Evolutionary conservation across 2,797 vertebrate genomes (phyloP).

Genomic region (Oreochromis mossambicus): DNA sequence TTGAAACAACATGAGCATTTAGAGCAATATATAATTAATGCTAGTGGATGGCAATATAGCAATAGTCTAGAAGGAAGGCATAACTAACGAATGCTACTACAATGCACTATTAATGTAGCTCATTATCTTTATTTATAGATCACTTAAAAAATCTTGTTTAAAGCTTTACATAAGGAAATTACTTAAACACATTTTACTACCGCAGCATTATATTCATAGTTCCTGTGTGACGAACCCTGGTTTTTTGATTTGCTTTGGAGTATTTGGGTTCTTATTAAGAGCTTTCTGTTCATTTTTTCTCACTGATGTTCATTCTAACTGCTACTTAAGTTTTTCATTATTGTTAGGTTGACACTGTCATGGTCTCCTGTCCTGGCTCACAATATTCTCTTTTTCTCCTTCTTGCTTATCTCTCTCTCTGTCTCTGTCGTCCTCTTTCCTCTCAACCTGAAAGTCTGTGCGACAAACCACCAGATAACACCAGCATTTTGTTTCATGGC

Average conservation of each 20-base stretch:
- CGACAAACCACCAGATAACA: not conserved
- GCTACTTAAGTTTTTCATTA: not conserved
- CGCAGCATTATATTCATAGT: not conserved
- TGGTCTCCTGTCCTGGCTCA: not conserved
- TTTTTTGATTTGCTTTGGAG: not conserved
- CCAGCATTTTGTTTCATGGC: not conserved
- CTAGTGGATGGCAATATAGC: not conserved
- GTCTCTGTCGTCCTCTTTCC: not conserved
- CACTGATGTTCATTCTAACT: not conserved
- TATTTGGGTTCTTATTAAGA: not conserved
- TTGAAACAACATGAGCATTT: not conserved
- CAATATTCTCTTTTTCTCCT: not conserved
- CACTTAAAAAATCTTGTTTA: not conserved
- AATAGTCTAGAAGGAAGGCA: not conserved
- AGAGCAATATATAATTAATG: not conserved
- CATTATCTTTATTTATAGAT: not conserved
- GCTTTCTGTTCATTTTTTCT: not conserved
- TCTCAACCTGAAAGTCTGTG: not conserved
- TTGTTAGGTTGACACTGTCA: not conserved
- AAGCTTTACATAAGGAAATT: not conserved
- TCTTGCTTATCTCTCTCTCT: not conserved
- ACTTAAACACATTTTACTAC: not conserved
- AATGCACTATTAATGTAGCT: not conserved
- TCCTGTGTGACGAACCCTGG: accelerated
- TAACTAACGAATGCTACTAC: not conserved